A percentile compares a stretch with the other conserved stretches of the same genome.
These are phyloP conservation scores for Nyctalus aviator DNA, from an alignment of 2,797 vertebrate genomes.

Conservation along the genomic window DNA sequence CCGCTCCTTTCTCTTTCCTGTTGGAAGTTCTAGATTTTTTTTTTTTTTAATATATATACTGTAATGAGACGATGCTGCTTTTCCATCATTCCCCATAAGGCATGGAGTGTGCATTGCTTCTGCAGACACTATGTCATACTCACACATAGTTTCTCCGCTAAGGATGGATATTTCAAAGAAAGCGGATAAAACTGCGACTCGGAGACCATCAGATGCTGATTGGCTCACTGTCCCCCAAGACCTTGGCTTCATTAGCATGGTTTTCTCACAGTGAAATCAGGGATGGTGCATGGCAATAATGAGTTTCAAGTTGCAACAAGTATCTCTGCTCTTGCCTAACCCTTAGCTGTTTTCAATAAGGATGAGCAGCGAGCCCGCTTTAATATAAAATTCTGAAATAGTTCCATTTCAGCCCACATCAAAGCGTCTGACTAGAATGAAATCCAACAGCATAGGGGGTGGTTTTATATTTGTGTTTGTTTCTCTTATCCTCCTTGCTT, in stretches of 20 bases:
- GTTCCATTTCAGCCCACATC: neutral
- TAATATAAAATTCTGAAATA: neutral
- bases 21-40: neutral
- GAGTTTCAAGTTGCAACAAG: neutral
- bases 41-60: too few species aligned
- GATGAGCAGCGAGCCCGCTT: neutral
- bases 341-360: neutral
- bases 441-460: neutral
- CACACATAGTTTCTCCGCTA: neutral
- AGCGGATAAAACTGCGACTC: neutral
- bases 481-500: neutral
- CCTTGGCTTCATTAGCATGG: neutral
- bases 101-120: neutral
- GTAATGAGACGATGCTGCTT: neutral
- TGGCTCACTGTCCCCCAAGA: neutral
- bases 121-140: neutral
- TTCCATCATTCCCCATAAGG: neutral
- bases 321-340: neutral
- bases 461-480: neutral
- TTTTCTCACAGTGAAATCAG: slow-evolving; percentile 21
- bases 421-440: slow-evolving; percentile 27
- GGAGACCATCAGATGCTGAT: neutral
- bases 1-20: neutral
- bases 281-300: neutral
- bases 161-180: neutral